These are phyloP conservation scores for Hydrocynus forskahlii DNA, from an alignment of 2,797 vertebrate species.

Conservation along the genomic window DNA sequence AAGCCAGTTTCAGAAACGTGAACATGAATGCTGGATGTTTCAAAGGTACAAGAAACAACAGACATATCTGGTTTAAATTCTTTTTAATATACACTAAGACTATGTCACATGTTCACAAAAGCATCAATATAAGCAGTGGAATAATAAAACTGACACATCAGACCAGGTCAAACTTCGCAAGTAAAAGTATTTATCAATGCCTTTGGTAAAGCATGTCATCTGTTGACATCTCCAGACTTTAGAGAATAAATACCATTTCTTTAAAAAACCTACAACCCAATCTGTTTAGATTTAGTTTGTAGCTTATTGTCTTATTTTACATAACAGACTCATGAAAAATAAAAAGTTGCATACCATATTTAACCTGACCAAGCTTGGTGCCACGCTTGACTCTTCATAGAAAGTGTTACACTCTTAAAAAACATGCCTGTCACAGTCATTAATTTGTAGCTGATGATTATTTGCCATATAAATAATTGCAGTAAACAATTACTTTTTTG, in stretches of 20 bases:
- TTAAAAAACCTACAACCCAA: conserved; percentile 30
- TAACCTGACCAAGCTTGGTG: not conserved
- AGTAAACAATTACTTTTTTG: too few species aligned
- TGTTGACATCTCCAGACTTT: conserved; percentile 22
- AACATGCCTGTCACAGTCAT: too few species aligned
- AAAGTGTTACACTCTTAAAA: not conserved
- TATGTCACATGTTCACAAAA: conserved; percentile 49
- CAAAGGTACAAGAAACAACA: not conserved
- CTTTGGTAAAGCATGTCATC: conserved; percentile 24
- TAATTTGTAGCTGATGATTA: too few species aligned
- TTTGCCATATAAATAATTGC: too few species aligned
- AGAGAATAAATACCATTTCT: conserved; percentile 47
- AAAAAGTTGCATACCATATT: conserved; percentile 2
- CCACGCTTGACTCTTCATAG: not conserved
- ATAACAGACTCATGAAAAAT: not conserved
- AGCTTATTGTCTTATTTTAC: conserved; percentile 36
- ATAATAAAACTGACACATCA: conserved; percentile 39
- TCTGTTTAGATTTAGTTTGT: conserved; percentile 28
- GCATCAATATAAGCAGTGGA: conserved; percentile 25
- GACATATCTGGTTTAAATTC: conserved; percentile 23
- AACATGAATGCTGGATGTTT: not conserved
- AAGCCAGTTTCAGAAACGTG: not conserved
- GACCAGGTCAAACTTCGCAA: conserved; percentile 27
- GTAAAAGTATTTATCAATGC: conserved; percentile 7
- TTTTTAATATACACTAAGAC: conserved; percentile 47